These are phyloP conservation scores for Therioaphis trifolii DNA, from an alignment of 2,888 invertebrate genomes.

Conservation along the genomic window DNA sequence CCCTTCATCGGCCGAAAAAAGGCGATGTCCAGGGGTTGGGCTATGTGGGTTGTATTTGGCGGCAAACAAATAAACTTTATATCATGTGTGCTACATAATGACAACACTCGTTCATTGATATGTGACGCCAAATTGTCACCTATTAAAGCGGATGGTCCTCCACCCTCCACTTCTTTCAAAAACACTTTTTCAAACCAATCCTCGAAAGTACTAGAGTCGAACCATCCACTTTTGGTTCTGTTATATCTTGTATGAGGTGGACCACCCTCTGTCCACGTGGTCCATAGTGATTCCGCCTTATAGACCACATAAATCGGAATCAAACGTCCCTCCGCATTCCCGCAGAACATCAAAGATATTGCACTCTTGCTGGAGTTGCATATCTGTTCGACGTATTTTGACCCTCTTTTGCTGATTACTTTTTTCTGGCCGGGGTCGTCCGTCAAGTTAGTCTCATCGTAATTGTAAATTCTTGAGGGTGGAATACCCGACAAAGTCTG, in stretches of 20 bases:
- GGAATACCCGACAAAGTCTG: neutral
- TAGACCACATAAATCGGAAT: constrained; percentile 69
- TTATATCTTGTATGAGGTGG: constrained; percentile 68
- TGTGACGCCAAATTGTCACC: too few relatives aligned
- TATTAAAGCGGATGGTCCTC: constrained; percentile 13
- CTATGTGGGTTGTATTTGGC: too few relatives aligned
- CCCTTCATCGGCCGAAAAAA: too few relatives aligned
- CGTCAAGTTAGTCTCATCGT: too few relatives aligned
- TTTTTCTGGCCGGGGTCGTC: constrained; percentile 67
- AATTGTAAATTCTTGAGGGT: too few relatives aligned
- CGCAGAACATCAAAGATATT: too few relatives aligned
- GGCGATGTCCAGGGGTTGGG: too few relatives aligned
- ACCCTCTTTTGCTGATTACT: constrained; percentile 66
- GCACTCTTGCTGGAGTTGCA: constrained; percentile 68
- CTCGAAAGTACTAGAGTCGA: constrained; percentile 67
- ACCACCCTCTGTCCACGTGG: constrained; percentile 69
- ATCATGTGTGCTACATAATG: too few relatives aligned
- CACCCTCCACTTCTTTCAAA: constrained; percentile 9
- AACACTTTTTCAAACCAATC: constrained; percentile 63
- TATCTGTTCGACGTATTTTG: constrained; percentile 68
- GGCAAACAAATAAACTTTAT: too few relatives aligned
- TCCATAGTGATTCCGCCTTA: constrained; percentile 68
- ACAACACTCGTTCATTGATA: too few relatives aligned
- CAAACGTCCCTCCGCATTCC: constrained; percentile 68
- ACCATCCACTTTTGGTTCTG: constrained; percentile 68